Conservation (phyloP, 1,140 invertebrate genomes). For the Spodoptera litura region DNA sequence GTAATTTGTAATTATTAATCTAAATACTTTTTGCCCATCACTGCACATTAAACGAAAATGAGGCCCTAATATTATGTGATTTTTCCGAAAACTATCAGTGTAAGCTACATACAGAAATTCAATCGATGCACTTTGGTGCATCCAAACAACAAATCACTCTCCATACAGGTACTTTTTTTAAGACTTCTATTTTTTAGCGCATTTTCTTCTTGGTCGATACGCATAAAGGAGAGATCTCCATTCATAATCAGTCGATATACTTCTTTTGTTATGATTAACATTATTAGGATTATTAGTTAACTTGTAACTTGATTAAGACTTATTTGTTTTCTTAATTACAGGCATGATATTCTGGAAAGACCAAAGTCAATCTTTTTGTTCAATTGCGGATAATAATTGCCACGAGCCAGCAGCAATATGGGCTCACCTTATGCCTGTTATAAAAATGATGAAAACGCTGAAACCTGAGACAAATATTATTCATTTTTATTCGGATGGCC, state of each 20-base stretch:
- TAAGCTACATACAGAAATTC: constrained; percentile 41
- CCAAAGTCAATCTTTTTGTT: constrained; percentile 49
- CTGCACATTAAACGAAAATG: constrained; percentile 35
- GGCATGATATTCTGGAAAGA: constrained; percentile 46
- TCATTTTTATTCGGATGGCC: constrained; percentile 50
- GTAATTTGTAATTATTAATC: too few species aligned
- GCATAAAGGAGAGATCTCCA: too few species aligned
- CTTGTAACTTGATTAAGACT: too few species aligned
- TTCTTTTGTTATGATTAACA: too few species aligned
- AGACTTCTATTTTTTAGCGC: neutral
- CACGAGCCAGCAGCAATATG: constrained; percentile 53
- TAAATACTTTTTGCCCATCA: too few species aligned
- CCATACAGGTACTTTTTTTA: constrained; percentile 37
- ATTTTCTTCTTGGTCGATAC: neutral
- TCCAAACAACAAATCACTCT: constrained; percentile 50
- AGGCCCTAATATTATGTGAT: constrained; percentile 44
- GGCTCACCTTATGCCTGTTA: constrained; percentile 49
- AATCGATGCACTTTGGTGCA: constrained; percentile 51
- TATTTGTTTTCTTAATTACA: neutral
- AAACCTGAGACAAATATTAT: constrained; percentile 24
- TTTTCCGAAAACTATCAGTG: constrained; percentile 53
- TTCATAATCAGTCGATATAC: too few species aligned
- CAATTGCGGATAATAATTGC: constrained; percentile 44
- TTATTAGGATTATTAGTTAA: too few species aligned
- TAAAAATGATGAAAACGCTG: constrained; percentile 36